Evolutionary conservation across 2,797 vertebrate species (phyloP), one percentile per base, ranked within the genome.

Genomic region (Enteromius paludinosus): DNA sequence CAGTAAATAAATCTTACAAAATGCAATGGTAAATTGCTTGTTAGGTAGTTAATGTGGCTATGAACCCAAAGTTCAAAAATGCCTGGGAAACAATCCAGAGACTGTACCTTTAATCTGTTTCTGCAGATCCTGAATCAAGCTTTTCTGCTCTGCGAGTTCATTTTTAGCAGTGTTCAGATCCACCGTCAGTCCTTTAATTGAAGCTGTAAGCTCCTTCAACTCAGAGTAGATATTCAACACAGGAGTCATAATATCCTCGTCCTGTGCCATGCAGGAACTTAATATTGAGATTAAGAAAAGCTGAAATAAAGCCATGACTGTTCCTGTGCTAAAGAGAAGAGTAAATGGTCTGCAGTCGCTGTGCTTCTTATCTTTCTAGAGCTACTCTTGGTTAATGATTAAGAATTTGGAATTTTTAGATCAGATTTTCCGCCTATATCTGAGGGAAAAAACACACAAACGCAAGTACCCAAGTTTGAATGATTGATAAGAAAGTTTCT

Each of bases 221-320:
- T 86, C 85, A 47, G 73, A 18, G 68, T 49, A 43, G 49, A 86
- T 74, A 7, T 86, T 74, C 28, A 86, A 5, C 10, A 2, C 12
- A 10, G 78, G 71, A 54, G n/a, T 76, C 72, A 83, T 78, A 2
- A 78, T 18, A 52, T 83, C 82, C 3, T 25, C 52, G 8, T 69
- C 59, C 17, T 84, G 49, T 25, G 70, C 49, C 9, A 25, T 10
- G 56, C 62, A 80, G 33, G 12, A 33, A 38, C n/a, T n/a, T 5
- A 84, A n/a, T 1, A 75, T 6, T 1, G 71, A 73, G 38, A 80
- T 41, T 28, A 71, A 20, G 14, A 64, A 30, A n/a, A 78, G n/a
- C 68, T 71, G 54, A 54, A 54, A 38, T 49, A 78, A 61, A 14
- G 25, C 33, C 82, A 78, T 78, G 15, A 18, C 28, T 2, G 6